Conservation (phyloP, 2,888 invertebrate species). For the Amphipoea oculea region DNA sequence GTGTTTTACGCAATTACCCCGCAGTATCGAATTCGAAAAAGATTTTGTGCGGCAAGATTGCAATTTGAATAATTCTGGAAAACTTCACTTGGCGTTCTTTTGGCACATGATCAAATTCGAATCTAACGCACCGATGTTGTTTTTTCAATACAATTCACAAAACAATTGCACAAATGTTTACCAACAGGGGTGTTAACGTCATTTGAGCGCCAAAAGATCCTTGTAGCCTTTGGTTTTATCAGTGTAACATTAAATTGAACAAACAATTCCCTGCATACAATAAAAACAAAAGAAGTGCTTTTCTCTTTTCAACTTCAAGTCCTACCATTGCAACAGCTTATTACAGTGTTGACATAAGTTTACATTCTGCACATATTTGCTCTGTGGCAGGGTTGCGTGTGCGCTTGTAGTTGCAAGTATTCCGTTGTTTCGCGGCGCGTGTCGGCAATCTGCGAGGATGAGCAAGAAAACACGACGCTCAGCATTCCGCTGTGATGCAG, state of each 20-base stretch:
- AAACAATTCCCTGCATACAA: background rate
- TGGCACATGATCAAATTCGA: background rate
- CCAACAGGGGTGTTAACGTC: background rate
- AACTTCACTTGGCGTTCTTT: background rate
- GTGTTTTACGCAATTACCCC: too few relatives aligned
- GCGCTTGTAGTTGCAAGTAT: constrained; percentile 45
- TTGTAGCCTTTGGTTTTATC: background rate
- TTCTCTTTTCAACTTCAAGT: background rate
- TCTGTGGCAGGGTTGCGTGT: constrained; percentile 33
- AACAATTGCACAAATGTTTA: background rate
- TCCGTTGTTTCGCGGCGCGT: constrained; percentile 57
- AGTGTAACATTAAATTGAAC: background rate
- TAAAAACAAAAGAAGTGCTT: background rate
- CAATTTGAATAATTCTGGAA: background rate
- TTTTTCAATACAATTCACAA: background rate
- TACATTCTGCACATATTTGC: background rate
- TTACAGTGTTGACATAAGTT: background rate
- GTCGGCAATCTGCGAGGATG: constrained; percentile 64
- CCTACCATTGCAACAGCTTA: too few relatives aligned
- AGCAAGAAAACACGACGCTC: constrained; percentile 68
- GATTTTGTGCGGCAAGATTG: too few relatives aligned
- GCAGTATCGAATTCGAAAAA: background rate
- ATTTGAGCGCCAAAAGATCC: background rate
- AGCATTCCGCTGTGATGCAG: constrained; percentile 58
- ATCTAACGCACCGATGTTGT: background rate